Conservation (phyloP, 1,140 invertebrate genomes). For the Zaprionus africanus region DNA sequence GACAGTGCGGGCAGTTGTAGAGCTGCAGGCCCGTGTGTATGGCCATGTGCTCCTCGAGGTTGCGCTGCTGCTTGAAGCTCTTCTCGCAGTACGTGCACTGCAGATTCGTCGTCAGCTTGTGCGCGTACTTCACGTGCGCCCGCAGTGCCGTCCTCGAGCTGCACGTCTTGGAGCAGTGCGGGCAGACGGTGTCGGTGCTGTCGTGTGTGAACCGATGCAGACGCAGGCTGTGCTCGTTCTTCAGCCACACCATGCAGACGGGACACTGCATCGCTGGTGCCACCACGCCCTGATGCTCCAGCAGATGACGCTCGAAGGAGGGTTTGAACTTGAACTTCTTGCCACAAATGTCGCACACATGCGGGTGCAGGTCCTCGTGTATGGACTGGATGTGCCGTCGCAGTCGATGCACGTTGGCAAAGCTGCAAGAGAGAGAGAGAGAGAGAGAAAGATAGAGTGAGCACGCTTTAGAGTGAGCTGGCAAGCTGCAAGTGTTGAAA, state of each 20-base stretch:
- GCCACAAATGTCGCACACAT: conserved; percentile 79
- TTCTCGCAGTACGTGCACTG: conserved; percentile 80
- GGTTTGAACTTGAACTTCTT: conserved; percentile 80
- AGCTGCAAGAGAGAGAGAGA: conserved; percentile 33
- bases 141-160: conserved; percentile 66
- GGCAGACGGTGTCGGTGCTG: conserved; percentile 64
- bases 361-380: conserved; percentile 72
- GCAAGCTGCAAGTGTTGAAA: background rate
- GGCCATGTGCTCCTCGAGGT: conserved; percentile 81
- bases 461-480: conserved; percentile 2
- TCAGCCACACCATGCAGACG: conserved; percentile 71
- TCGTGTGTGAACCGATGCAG: conserved; percentile 72
- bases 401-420: conserved; percentile 66
- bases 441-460: background rate
- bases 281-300: conserved; percentile 74
- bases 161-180: conserved; percentile 68
- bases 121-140: conserved; percentile 73
- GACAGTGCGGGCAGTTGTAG: conserved; percentile 82
- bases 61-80: conserved; percentile 75
- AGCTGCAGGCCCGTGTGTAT: conserved; percentile 83
- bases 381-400: conserved; percentile 73
- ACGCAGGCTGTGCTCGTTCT: conserved; percentile 73
- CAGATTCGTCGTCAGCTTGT: conserved; percentile 68
- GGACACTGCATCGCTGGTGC: conserved; percentile 69
- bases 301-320: conserved; percentile 70